Evolutionary conservation across 2,888 invertebrate species (phyloP), one percentile per base, ranked within the genome.

Genomic region (Drosophila merina): DNA sequence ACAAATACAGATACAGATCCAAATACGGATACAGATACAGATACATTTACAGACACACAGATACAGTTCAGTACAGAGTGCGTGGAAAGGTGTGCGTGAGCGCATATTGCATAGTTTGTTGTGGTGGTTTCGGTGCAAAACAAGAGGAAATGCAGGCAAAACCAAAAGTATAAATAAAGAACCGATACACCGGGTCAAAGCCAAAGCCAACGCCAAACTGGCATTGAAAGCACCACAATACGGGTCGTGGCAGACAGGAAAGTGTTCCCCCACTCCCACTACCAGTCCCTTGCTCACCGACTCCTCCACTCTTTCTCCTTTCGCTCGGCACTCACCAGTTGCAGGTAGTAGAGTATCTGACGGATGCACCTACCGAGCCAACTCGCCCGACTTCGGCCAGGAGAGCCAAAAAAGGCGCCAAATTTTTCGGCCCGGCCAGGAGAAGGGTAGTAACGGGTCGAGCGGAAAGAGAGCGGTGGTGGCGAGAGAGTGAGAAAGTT

Each of bases 351-450:
- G 12, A 52, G 78, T 69, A 67, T 79, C 55, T 55, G 44, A 5
- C 60, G 66, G 66, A 79, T 64, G 57, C 63, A 47, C 71, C 33
- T 10, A 20, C 9, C 9, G 1, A 9, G 12, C 20, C 8, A 12
- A 4, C 25, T 47, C 20, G 25, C 31, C 20, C 20, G 20, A 44
- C 25, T 26, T 14, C 26, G 33, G 40, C 40, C 54, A 36, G 45
- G 42, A 45, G 45, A 62, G 69, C 67, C 49, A 58, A 80, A 81
- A 81, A 87, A 75, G 79, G 86, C 86, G 79, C 86, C 82, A 85
- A 84, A 68, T 54, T 54, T 54, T 44, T 12, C 10, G 40, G 47
- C 26, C 45, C 14, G 42, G 38, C 56, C 36, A 57, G 14, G 14
- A 14, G 56, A 42, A 63, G 63, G 42, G 79, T 42, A 28, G 66